Base-by-base conservation (phyloP, 2,888 invertebrate genomes). In the Sinohyriopsis cumingii region DNA sequence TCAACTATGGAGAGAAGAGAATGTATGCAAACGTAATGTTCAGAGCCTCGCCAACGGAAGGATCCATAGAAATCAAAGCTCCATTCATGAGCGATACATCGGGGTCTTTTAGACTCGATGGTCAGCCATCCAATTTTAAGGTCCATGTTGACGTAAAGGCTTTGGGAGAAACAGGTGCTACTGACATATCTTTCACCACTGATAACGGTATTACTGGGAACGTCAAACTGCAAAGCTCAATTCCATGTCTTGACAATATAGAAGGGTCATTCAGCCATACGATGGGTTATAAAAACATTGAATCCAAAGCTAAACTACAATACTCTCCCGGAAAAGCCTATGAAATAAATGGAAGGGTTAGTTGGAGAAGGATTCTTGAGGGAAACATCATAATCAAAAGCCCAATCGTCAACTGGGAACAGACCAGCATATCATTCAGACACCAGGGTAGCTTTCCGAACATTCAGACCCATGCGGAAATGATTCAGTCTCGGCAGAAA, bases 341-440 rank as follows among this genome's bases (percentile, higher is more conserved):
- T 24, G 66, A 70, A 25, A 66, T 60, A 63, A 64, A 72, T 53
- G 65, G 64, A 55, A 55, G 54, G 19, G n/a, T 72, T 55, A 66
- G 53, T 22, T 68, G 61, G 68, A 61, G 53, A 55, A 57, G 57
- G 24, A 66, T 55, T 6, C 18, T 72, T n/a, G 70, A 73, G 57
- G 71, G 71, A 55, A 67, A 64, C 0, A 55, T 80, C 9, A 75
- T 64, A 24, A 45, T 82, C 1, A 77, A 77, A 64, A 81, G 82
- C 20, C 84, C 82, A 20, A 69, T 79, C 54, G n/a, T 64, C 28
- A 69, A 69, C 28, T 78, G 69, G n/a, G 63, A 72, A 66, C 59
- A 56, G 55, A 69, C 65, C 28, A 71, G 66, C 56, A 5, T 75
- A 5, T 66, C 59, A 7, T 65, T 72, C 55, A 55, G 63, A 7